Evolutionary conservation across 2,797 vertebrate genomes (phyloP).

Genomic region (Sardinella longiceps): DNA sequence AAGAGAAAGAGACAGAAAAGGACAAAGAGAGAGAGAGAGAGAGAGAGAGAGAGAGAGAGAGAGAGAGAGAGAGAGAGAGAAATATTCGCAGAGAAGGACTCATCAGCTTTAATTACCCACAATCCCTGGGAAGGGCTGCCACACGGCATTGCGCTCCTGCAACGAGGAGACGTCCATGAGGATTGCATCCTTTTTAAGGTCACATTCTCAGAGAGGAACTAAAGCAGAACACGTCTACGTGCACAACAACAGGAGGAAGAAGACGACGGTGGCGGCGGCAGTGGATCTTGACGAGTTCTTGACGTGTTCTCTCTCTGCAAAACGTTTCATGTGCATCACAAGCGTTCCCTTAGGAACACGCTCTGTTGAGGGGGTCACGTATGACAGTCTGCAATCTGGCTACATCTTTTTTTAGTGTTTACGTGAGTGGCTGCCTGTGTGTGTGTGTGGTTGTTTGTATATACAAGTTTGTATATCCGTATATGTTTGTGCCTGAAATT

Average conservation of each 20-base stretch:
- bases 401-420: conserved; percentile 47
- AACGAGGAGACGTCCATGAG: conserved; percentile 42
- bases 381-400: conserved; percentile 75
- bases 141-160: conserved; percentile 47
- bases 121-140: conserved; percentile 60
- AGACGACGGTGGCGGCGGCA: not conserved
- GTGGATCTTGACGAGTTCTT: conserved; percentile 68
- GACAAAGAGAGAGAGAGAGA: not conserved
- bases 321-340: conserved; percentile 64
- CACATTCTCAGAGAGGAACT: conserved; percentile 57
- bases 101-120: conserved; percentile 65
- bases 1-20: conserved; percentile 56
- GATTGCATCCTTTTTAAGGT: conserved; percentile 61
- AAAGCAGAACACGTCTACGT: conserved; percentile 45
- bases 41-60: not conserved
- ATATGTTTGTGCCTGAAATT: not conserved
- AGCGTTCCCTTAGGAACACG: conserved; percentile 65
- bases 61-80: not conserved
- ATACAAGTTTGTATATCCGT: not conserved
- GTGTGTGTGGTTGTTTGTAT: not conserved
- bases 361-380: conserved; percentile 74
- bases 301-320: conserved; percentile 72
- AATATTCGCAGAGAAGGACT: conserved; percentile 41
- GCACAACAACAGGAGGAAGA: conserved; percentile 4
- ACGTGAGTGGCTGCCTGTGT: not conserved